Conservation (phyloP, 2,113 vertebrate species). For the Trichechus manatus region DNA sequence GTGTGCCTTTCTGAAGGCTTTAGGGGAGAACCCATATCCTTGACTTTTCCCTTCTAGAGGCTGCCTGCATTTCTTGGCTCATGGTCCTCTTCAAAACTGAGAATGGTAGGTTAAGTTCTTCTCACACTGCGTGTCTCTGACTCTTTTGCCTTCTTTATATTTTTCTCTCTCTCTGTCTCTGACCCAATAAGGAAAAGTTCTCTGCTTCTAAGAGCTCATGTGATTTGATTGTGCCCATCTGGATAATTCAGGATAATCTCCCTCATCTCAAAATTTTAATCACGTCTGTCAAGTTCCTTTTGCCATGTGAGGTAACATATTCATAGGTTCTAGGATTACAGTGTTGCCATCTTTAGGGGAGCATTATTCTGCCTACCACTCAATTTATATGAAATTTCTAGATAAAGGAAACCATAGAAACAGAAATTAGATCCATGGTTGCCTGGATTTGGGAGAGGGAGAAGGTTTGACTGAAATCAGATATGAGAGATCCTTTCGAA, state of each 20-base stretch:
- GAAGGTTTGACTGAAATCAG: neutral
- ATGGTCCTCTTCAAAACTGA: too few species aligned
- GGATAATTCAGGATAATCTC: neutral
- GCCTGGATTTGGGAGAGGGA: neutral
- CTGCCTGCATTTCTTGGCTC: too few species aligned
- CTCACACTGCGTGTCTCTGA: neutral
- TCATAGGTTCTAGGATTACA: neutral
- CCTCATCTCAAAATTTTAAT: neutral
- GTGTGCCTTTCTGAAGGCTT: neutral
- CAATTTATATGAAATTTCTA: constrained; percentile 11
- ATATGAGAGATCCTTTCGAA: neutral
- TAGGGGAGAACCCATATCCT: neutral
- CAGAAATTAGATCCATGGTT: neutral
- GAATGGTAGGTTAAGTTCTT: neutral
- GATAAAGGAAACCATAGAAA: neutral
- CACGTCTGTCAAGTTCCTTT: neutral
- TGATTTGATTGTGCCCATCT: neutral
- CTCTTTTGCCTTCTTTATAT: neutral
- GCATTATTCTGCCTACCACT: neutral
- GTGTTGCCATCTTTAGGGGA: neutral
- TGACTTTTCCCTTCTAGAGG: neutral
- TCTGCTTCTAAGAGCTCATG: neutral
- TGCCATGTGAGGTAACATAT: neutral
- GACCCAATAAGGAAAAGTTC: neutral
- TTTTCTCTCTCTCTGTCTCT: neutral